Base-by-base conservation (phyloP, 2,888 invertebrate species). In the Enoplolaimus lenunculus region DNA sequence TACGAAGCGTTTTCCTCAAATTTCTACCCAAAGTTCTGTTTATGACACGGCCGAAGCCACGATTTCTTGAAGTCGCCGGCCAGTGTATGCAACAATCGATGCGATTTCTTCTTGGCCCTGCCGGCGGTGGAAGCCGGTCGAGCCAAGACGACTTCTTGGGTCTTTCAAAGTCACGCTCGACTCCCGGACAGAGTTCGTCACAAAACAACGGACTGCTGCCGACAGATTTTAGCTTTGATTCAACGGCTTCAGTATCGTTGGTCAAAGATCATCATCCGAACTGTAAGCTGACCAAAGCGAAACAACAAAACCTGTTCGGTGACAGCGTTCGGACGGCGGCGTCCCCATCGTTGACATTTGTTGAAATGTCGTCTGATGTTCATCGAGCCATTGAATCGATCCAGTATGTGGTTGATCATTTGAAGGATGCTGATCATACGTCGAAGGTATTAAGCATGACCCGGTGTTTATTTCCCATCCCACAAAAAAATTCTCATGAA, bases 1-100 rank as follows among this genome's bases (percentile, higher is more conserved):
- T 94, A 77, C 87, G 94, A 71, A 88, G 90, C 75, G 89, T 97
- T 73, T 99, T 98, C 84, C 87, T 98, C 66, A 90, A 93, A 83
- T 90, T 91, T 81, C 85, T 98, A 77, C 97, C 97, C 68, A 88
- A 90, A 71, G 85, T 92, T 77, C 84, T 98, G 76, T 86, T 95
- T 75, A 97, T 98, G 97, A 90, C 92, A 78, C 87, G 97, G 77
- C 98, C 98, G 3, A 78, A 78, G 68, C n/a, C 34, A 66, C 31
- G 34, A 33, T 66, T 66, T n/a, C 31, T 66, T 66, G 67, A 31
- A 21, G 67, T 34, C 45, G 45, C 45, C 21, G 45, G 45, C 45
- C 45, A 45, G 21, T 45, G 45, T 45, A 45, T 45, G 45, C 45
- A 45, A 45, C 7, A 45, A 45, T 45, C 45, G 45, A 45, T 45